Evolutionary conservation across 2,888 invertebrate genomes (phyloP).

Genomic region (Drosophila meridiana): DNA sequence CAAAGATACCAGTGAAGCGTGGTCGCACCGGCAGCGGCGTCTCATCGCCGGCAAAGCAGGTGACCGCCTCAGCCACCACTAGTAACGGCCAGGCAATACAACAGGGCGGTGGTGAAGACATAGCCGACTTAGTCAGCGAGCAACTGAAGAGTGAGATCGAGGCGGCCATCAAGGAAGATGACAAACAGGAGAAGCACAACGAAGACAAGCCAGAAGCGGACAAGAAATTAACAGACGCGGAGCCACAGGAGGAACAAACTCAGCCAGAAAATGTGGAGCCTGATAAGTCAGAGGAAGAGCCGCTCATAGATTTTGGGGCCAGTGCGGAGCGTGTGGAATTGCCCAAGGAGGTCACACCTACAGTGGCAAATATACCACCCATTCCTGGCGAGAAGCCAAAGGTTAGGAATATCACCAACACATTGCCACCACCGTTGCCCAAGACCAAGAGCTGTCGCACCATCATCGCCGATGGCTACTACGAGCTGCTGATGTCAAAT

Average conservation of each 20-base stretch:
- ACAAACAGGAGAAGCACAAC: constrained; percentile 58
- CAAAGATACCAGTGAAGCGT: constrained; percentile 84
- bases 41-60: constrained; percentile 85
- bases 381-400: constrained; percentile 63
- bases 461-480: constrained; percentile 91
- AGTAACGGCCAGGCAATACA: constrained; percentile 78
- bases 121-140: constrained; percentile 83
- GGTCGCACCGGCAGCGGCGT: constrained; percentile 71
- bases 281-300: constrained; percentile 45
- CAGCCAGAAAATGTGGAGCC: constrained; percentile 30
- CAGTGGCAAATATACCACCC: constrained; percentile 36
- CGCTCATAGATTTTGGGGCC: constrained; percentile 58
- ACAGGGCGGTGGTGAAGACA: constrained; percentile 85
- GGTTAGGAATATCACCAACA: constrained; percentile 54
- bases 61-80: constrained; percentile 42
- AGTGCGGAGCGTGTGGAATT: constrained; percentile 28
- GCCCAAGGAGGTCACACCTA: constrained; percentile 11
- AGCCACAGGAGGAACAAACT: constrained; percentile 20
- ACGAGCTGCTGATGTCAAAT: constrained; percentile 91
- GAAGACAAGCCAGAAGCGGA: constrained; percentile 64
- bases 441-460: constrained; percentile 87
- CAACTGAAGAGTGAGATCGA: constrained; percentile 83
- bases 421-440: constrained; percentile 85
- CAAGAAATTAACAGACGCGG: constrained; percentile 48
- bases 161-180: constrained; percentile 83